A percentile compares a stretch with the other conserved stretches of the same genome.
phyloP scores from a whole-genome alignment of 2,888 invertebrate genomes.

The Apamea anceps region DNA sequence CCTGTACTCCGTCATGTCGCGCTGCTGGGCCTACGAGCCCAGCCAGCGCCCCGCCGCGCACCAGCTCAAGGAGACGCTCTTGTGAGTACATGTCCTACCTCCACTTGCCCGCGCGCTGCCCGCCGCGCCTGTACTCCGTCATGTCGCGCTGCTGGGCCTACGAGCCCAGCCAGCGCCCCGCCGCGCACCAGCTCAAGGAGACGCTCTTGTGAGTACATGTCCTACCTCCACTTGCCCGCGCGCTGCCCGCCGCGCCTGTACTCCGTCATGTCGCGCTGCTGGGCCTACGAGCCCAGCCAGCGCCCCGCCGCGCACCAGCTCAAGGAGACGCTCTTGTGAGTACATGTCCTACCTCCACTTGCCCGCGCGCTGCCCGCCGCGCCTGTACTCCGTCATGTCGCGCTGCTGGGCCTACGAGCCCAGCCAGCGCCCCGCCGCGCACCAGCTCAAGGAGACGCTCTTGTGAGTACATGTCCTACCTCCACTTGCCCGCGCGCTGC shows the following conservation, averaged over 20 bases:
- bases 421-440: constrained; percentile 96
- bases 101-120: constrained; percentile 95
- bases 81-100: constrained; percentile 88
- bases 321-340: constrained; percentile 96
- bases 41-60: constrained; percentile 97
- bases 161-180: constrained; percentile 97
- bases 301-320: constrained; percentile 97
- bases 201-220: constrained; percentile 93
- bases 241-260: constrained; percentile 98
- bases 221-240: too few relatives aligned
- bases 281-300: constrained; percentile 98
- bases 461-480: constrained; percentile 89
- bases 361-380: constrained; percentile 98
- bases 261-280: constrained; percentile 98
- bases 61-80: constrained; percentile 96
- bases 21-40: constrained; percentile 99
- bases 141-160: constrained; percentile 99
- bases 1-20: constrained; percentile 98
- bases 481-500: constrained; percentile 93
- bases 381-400: constrained; percentile 98
- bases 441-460: constrained; percentile 96
- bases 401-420: constrained; percentile 99
- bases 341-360: background rate
- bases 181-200: constrained; percentile 97
- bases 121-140: constrained; percentile 97